Conservation (phyloP, 2,113 vertebrate species). For the Ictalurus punctatus region DNA sequence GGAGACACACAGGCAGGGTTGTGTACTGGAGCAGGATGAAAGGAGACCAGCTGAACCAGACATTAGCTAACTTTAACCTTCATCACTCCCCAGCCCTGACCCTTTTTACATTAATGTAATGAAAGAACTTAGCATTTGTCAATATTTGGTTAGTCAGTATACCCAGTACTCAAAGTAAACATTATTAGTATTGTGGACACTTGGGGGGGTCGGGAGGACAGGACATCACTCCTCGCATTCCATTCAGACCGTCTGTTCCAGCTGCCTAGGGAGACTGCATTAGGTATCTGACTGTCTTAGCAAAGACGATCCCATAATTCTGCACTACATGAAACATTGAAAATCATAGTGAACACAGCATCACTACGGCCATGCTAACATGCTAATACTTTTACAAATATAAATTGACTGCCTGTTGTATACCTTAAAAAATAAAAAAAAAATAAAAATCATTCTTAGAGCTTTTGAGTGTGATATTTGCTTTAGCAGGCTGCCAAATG, state of each 20-base stretch:
- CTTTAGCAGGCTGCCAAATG: neutral
- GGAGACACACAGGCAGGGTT: constrained; percentile 35
- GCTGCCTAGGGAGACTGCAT: neutral
- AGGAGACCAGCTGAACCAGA: constrained; percentile 31
- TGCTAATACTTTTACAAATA: neutral
- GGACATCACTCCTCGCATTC: neutral
- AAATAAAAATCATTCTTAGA: neutral
- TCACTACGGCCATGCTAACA: neutral
- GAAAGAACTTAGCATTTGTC: neutral
- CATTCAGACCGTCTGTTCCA: neutral
- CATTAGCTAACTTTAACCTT: constrained; percentile 12
- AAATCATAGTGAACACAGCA: neutral
- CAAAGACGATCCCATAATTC: neutral
- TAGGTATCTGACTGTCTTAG: neutral
- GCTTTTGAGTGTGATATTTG: neutral
- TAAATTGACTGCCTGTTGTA: neutral
- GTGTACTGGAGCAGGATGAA: constrained; percentile 36
- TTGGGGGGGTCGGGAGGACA: too few species aligned
- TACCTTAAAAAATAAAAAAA: neutral
- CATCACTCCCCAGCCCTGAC: neutral
- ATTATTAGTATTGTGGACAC: neutral
- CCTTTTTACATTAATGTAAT: neutral
- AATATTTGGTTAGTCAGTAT: constrained; percentile 6
- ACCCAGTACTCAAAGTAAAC: neutral
- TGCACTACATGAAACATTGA: neutral